phyloP scores from a whole-genome alignment of 1,140 invertebrate species.

The Oedothorax gibbosus region DNA sequence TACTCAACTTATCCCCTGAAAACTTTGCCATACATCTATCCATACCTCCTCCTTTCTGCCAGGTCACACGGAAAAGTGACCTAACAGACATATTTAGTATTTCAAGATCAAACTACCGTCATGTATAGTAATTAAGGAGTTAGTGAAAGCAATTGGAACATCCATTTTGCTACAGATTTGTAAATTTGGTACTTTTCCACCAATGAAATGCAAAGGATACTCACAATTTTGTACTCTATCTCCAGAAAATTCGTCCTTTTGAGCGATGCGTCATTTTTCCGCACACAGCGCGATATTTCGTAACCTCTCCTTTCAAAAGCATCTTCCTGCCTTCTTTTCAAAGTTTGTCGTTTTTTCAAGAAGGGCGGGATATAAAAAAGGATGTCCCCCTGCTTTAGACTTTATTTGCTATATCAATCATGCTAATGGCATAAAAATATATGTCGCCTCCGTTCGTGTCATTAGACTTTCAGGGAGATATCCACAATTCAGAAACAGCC shows the following conservation, averaged over 20 bases:
- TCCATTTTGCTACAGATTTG: too few species aligned
- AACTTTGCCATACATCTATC: neutral
- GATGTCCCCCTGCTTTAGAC: conserved; percentile 28
- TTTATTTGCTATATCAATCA: conserved; percentile 56
- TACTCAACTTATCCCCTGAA: conserved; percentile 42
- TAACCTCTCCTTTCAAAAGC: conserved; percentile 47
- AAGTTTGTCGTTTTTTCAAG: conserved; percentile 45
- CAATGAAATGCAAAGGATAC: too few species aligned
- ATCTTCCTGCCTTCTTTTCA: conserved; percentile 45
- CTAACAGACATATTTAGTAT: too few species aligned
- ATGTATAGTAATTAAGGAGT: too few species aligned
- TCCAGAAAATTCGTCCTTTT: too few species aligned
- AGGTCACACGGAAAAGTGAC: too few species aligned
- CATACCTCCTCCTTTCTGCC: neutral
- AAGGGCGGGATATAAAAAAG: conserved; percentile 30
- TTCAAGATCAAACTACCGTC: too few species aligned
- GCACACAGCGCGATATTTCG: conserved; percentile 5
- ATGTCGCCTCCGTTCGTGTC: conserved; percentile 44
- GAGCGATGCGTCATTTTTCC: neutral
- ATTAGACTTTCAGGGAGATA: conserved; percentile 40
- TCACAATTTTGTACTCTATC: too few species aligned
- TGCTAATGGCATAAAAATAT: conserved; percentile 57
- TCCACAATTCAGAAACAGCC: conserved; percentile 11
- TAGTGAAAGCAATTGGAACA: too few species aligned
- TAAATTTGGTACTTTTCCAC: too few species aligned